Evolutionary conservation across 2,797 vertebrate species (phyloP), one percentile per base, ranked within the genome.

Genomic region (Catostomus latipinnis): DNA sequence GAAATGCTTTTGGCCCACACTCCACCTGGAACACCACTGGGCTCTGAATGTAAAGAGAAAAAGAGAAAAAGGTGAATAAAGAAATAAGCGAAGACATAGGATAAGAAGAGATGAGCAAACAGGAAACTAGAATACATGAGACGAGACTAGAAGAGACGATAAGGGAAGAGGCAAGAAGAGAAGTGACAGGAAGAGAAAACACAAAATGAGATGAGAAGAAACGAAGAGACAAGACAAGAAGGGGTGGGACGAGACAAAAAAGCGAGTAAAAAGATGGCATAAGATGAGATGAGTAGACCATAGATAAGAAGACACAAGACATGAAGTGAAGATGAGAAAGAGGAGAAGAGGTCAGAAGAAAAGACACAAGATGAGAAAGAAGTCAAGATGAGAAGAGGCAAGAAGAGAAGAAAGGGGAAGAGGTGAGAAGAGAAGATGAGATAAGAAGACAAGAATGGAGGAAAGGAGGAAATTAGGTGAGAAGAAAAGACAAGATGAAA

Each of bases 1-100:
- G 96, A 96, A 75, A 96, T 91, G 90, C 97, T 97, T 61, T 90
- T 93, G 48, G 95, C 96, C 82, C 93, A 94, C 56, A 97, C 94
- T 0, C 93, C 93, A 0, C 90, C 91, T 80, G 97, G 97, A 73
- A 95, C 93, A 6, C 89, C 83, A 74, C 94, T 95, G 61, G 97
- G 97, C 90, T 98, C 97, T 99, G 93, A 87, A 89, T 89, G 81
- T 84, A 91, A 83, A 92, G 86, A 86, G 82, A 82, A 85, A 56
- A 86, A 89, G 82, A 83, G 34, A 57, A 45, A 72, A 52, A 71
- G 62, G n/a, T 74, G 22, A 66, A 62, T 60, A 57, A 22, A 71
- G 54, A n/a, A 76, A 56, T 34, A 53, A 43, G 50, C 50, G 48
- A 74, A 8, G 67, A 67, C 18, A 34, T 34, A 34, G 46, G 22